phyloP scores from a whole-genome alignment of 2,888 invertebrate species.

The Pachliopta kotzebuea region DNA sequence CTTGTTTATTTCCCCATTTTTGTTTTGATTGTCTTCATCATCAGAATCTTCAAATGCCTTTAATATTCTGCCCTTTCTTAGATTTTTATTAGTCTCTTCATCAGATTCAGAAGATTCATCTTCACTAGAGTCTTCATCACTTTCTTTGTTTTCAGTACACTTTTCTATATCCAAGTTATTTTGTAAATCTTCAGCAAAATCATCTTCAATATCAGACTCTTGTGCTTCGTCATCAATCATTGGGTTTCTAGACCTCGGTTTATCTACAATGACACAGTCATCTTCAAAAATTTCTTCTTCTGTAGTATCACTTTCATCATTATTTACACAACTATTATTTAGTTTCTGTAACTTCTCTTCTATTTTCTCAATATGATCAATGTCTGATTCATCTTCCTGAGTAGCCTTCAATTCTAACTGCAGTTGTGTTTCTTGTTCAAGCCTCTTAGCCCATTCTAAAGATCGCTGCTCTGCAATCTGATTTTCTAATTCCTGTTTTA shows the following conservation, averaged over 20 bases:
- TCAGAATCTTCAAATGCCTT: constrained; percentile 76
- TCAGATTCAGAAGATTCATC: constrained; percentile 59
- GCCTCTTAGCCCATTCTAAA: constrained; percentile 84
- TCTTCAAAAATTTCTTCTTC: constrained; percentile 70
- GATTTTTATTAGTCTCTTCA: constrained; percentile 45
- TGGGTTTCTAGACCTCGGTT: constrained; percentile 61
- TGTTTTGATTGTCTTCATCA: constrained; percentile 50
- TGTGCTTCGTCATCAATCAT: constrained; percentile 76
- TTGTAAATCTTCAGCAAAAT: constrained; percentile 32
- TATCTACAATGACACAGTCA: constrained; percentile 41
- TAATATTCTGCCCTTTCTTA: constrained; percentile 65
- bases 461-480: constrained; percentile 86
- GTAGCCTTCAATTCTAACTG: constrained; percentile 62
- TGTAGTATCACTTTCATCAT: constrained; percentile 41
- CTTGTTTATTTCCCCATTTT: constrained; percentile 1
- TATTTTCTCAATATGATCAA: constrained; percentile 66
- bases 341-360: constrained; percentile 50
- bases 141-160: constrained; percentile 42
- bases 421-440: constrained; percentile 71
- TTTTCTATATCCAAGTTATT: constrained; percentile 39
- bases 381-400: constrained; percentile 55
- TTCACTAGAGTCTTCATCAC: constrained; percentile 50
- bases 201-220: constrained; percentile 63
- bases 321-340: constrained; percentile 48
- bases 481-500: constrained; percentile 85